Percentiles rank a stretch among this genome's conserved stretches.
phyloP scores from a whole-genome alignment of 2,888 invertebrate genomes.

The Rotaria socialis region DNA sequence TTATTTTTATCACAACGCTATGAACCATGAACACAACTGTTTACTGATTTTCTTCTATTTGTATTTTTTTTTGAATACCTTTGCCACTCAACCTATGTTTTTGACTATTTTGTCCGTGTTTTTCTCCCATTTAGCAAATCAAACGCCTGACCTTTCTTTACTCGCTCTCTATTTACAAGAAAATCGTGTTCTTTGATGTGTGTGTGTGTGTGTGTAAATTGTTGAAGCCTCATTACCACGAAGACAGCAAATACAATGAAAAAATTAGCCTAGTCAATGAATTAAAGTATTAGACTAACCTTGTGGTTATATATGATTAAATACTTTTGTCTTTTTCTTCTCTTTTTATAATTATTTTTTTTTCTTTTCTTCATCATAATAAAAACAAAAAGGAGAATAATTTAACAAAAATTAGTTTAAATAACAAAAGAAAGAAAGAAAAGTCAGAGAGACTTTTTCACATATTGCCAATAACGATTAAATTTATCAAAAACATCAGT shows the following conservation, averaged over 20 bases:
- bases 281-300: conserved; percentile 17
- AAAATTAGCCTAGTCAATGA: not conserved
- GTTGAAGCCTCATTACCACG: not conserved
- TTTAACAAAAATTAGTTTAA: not conserved
- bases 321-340: not conserved
- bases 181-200: not conserved
- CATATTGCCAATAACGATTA: not conserved
- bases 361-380: conserved; percentile 9
- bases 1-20: not conserved
- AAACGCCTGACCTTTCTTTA: not conserved
- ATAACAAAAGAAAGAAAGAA: not conserved
- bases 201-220: not conserved
- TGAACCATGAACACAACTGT: not conserved
- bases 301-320: not conserved
- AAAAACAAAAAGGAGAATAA: not conserved
- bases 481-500: not conserved
- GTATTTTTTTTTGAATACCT: conserved; percentile 5
- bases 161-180: not conserved
- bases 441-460: not conserved
- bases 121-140: not conserved
- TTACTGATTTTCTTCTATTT: not conserved
- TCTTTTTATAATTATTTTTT: not conserved
- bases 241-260: not conserved
- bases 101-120: not conserved
- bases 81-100: conserved; percentile 1